Conservation (phyloP, 2,113 vertebrate genomes). For the Montifringilla adamsi region DNA sequence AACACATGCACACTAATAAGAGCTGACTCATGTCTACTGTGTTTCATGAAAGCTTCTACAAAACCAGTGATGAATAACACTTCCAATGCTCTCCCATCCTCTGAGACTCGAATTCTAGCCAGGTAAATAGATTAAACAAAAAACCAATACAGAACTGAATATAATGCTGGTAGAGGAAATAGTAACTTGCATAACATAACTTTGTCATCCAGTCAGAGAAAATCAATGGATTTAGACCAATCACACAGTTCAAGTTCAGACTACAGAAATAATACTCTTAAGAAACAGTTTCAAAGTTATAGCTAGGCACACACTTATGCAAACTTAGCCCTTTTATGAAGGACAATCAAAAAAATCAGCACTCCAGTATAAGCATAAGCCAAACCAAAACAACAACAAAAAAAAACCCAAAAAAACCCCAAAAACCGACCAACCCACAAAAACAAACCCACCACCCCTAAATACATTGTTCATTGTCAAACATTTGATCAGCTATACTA, state of each 20-base stretch:
- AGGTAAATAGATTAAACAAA: background rate
- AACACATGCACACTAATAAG: background rate
- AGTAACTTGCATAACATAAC: background rate
- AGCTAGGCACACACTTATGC: background rate
- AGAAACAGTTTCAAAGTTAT: background rate
- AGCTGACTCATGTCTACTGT: background rate
- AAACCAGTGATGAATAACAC: background rate
- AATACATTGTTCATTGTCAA: background rate
- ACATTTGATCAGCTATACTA: background rate
- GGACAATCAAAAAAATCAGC: background rate
- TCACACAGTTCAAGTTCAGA: background rate
- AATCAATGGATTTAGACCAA: background rate
- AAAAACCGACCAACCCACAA: no score
- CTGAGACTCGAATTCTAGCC: background rate
- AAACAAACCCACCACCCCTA: no score
- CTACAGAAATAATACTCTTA: background rate
- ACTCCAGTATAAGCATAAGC: fast-evolving
- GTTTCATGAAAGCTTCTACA: background rate
- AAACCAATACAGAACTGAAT: background rate
- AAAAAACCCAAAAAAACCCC: background rate
- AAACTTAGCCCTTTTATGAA: background rate
- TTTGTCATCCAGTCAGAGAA: background rate
- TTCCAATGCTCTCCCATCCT: background rate
- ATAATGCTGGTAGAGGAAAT: background rate
- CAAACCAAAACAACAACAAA: background rate